Base-by-base conservation (phyloP, 2,113 vertebrate genomes). In the Pholis gunnellus region DNA sequence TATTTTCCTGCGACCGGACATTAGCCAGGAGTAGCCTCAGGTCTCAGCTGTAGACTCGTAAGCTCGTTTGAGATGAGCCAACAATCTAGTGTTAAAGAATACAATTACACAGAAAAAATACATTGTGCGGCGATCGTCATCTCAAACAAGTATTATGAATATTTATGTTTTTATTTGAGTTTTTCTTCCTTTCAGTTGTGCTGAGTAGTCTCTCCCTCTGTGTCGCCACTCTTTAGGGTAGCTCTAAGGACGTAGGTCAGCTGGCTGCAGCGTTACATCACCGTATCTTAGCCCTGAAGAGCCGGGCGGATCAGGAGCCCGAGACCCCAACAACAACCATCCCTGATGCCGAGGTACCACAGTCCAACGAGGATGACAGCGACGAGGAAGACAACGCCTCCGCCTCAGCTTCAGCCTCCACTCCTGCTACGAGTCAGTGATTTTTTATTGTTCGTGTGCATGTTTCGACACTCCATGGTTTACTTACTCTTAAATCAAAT, bases 171-270 rank as follows among this genome's bases (percentile, higher is more conserved):
- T 46, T 1, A 17, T 48, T 48, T n/a, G 14, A 40, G 15, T 22
- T 22, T n/a, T 52, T 27, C 9, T 27, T 25, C 10, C 14, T 34
- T 42, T 15, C 11, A 2, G 50, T 56, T 29, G 56, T 80, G 38
- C 75, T 87, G 25, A 89, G 5, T 6, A 48, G 0, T 63, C 13
- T 82, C 22, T 74, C 20, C 42, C 36, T 18, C 20, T 71, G 0
- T 70, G 27, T 78, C 57, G 71, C 25, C n/a, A 36, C 31, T 38
- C 68, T 67, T 61, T 50, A 99, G 98, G 98, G 97, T 52, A 99
- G 98, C 88, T 99, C 98, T 66, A 99, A 99, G 94, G 98, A 99
- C 81, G 95, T 98, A 0, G 98, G 98, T 78, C 98, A 99, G 89
- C 89, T 99, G 78, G 98, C 96, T 0, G 97, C 98, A 0, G 98